Evolutionary conservation across 2,888 invertebrate genomes (phyloP), one percentile per base, ranked within the genome.

Genomic region (Drosophila anceps): DNA sequence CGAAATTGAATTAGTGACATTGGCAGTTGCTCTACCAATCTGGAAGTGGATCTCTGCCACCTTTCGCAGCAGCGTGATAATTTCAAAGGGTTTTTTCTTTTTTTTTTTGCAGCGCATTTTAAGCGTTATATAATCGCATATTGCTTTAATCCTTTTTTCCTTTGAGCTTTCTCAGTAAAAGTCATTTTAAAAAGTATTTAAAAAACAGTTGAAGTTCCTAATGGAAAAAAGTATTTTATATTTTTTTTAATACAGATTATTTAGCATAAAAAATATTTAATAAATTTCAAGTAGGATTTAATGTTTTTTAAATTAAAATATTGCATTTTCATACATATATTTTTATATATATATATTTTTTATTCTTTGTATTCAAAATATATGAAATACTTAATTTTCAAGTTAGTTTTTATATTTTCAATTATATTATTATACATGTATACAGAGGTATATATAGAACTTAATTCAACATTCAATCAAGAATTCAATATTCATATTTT

Each of bases 1-100:
- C 54, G 57, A 87, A 90, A 85, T 85, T 90, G 90, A 85, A 85
- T 85, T 85, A 85, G 90, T 85, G 90, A 75, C 88, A 73, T 79
- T 82, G 75, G 83, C 90, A 82, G 90, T 79, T 74, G 72, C 69
- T 71, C 76, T 73, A 53, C 59, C 72, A 82, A 89, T 87, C 90
- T 82, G 60, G 51, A 62, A 73, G 70, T 72, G 76, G 71, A 79
- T 68, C 57, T 68, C 48, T 27, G 58, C 46, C 64, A 67, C 76
- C 71, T 70, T 68, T 43, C 57, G 41, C 20, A 29, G 54, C 53
- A 67, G 59, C 72, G 60, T 50, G 63, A 69, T 81, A 66, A 81
- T 77, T 76, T 80, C 71, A 59, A 62, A 62, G 43, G 58, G 54
- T 29, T 44, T 50, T 18, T 35, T 39, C n/a, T n/a, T n/a, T 8